phyloP scores from a whole-genome alignment of 2,888 invertebrate genomes.

The Heliconius charithonia region DNA sequence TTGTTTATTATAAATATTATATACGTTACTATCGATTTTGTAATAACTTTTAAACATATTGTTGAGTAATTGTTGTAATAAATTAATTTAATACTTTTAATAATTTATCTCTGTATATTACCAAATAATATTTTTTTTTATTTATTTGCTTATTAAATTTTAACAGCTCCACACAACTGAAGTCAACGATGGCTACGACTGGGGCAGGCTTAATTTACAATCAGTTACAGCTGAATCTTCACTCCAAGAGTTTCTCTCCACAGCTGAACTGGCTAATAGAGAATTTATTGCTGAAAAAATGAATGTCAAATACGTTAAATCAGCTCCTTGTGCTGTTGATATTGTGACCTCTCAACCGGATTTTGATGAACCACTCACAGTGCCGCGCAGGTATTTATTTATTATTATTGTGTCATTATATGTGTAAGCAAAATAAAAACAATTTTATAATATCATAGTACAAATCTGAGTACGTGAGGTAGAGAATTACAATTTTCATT shows the following conservation, averaged over 20 bases:
- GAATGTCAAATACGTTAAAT: slow-evolving; percentile 86
- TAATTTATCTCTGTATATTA: not conserved
- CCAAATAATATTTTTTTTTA: not conserved
- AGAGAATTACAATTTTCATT: too few relatives aligned
- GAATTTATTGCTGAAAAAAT: slow-evolving; percentile 97
- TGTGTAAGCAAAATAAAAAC: too few relatives aligned
- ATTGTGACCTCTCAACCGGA: slow-evolving; percentile 72
- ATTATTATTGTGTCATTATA: not conserved
- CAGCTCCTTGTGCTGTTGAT: slow-evolving; percentile 68
- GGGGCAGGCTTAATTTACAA: slow-evolving; percentile 94
- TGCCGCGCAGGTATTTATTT: slow-evolving; percentile 88
- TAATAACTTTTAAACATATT: not conserved
- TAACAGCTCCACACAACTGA: slow-evolving; percentile 92
- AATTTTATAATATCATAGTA: too few relatives aligned
- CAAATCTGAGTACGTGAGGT: too few relatives aligned
- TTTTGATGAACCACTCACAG: slow-evolving; percentile 77
- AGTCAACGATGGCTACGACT: slow-evolving; percentile 94
- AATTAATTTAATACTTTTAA: not conserved
- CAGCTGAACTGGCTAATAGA: slow-evolving; percentile 96
- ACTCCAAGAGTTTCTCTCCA: slow-evolving; percentile 97
- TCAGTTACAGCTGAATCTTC: slow-evolving; percentile 98
- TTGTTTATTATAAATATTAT: too few relatives aligned
- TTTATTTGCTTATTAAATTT: not conserved
- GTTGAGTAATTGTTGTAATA: not conserved
- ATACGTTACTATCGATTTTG: too few relatives aligned